Conservation (phyloP, 2,888 invertebrate genomes). For the Iselma pallidipennis region DNA sequence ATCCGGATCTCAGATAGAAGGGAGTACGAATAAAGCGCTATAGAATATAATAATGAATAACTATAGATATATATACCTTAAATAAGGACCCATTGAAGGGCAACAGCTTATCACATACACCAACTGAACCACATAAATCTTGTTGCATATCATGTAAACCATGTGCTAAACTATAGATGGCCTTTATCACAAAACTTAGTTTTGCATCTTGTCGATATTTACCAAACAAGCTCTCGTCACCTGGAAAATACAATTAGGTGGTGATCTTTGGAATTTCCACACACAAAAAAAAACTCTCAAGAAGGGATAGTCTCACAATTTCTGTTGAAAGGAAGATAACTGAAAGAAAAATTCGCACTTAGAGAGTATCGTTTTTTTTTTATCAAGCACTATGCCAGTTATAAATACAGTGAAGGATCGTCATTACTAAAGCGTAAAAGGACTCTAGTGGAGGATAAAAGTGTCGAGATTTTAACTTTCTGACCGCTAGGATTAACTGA, state of each 20-base stretch:
- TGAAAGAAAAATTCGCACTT: too few species aligned
- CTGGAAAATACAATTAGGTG: conserved; percentile 51
- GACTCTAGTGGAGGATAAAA: too few species aligned
- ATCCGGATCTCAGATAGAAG: too few species aligned
- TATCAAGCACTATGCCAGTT: too few species aligned
- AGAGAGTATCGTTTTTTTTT: too few species aligned
- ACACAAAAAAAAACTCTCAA: conserved; percentile 1
- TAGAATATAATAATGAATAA: too few species aligned
- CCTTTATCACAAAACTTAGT: conserved; percentile 78
- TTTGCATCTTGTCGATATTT: conserved; percentile 75
- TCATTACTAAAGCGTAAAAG: too few species aligned
- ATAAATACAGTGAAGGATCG: too few species aligned
- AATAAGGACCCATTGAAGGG: conserved; percentile 74
- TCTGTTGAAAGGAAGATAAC: background rate
- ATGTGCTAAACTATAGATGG: conserved; percentile 74
- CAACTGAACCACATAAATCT: conserved; percentile 62
- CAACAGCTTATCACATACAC: conserved; percentile 67
- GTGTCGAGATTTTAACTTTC: too few species aligned
- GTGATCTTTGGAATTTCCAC: background rate
- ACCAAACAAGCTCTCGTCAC: conserved; percentile 60
- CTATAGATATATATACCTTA: conserved; percentile 59
- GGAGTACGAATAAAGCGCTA: too few species aligned
- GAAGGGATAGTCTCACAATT: background rate
- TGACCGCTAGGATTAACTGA: too few species aligned
- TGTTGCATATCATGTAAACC: conserved; percentile 73